These are phyloP conservation scores for Takifugu flavidus DNA, from an alignment of 2,113 vertebrate genomes.

Conservation along the genomic window DNA sequence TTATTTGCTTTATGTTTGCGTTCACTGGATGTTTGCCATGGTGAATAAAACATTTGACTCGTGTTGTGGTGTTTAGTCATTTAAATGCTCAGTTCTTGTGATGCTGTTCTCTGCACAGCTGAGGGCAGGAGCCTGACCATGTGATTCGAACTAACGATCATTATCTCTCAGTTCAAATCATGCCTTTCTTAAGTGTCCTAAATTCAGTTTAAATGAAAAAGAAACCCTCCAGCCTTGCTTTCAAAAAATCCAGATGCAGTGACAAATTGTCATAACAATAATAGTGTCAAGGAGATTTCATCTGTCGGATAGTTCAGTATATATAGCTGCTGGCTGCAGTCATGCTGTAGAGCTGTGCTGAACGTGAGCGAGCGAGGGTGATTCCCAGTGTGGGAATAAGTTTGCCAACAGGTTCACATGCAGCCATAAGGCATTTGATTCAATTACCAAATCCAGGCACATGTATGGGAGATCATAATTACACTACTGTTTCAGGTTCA, in stretches of 20 bases:
- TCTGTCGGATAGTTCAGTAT: constrained; percentile 26
- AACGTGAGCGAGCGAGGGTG: no score
- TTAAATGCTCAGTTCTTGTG: constrained; percentile 26
- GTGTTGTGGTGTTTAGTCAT: constrained; percentile 34
- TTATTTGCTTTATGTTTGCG: constrained; percentile 58
- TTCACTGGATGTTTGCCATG: constrained; percentile 26
- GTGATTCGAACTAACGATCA: constrained; percentile 57
- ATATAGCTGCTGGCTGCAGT: background rate
- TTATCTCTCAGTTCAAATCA: constrained; percentile 72
- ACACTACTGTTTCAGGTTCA: constrained; percentile 21
- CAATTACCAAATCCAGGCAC: background rate
- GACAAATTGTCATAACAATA: background rate
- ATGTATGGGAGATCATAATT: background rate
- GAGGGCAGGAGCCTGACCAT: constrained; percentile 36
- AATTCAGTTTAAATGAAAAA: no score
- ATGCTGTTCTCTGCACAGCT: constrained; percentile 29
- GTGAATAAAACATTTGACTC: constrained; percentile 11
- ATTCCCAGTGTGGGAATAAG: background rate
- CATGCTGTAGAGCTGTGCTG: background rate
- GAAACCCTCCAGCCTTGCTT: background rate
- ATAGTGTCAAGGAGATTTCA: background rate
- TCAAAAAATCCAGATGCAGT: background rate
- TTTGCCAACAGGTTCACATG: no score
- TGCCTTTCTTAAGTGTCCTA: constrained; percentile 53
- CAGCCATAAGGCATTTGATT: background rate